Evolutionary conservation across 2,797 vertebrate genomes (phyloP), one percentile per base, ranked within the genome.

Genomic region (Enteromius thamalakanensis): DNA sequence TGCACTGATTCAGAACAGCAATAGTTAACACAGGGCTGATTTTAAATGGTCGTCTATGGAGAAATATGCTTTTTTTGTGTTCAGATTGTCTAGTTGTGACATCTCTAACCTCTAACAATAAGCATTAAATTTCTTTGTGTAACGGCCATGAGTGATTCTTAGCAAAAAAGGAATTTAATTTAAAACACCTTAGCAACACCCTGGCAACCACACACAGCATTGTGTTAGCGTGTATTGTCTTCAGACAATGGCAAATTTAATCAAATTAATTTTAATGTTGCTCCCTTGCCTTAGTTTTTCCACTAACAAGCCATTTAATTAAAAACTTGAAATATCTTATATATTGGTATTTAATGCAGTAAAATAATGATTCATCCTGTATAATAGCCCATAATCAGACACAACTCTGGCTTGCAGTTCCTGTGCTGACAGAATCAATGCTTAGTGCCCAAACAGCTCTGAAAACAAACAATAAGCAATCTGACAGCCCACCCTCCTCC

Each of bases 401-500:
- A 80, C 76, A n/a, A 80, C 76, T 80, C 55, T 83, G 78, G 80
- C 79, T 80, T 71, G 82, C 80, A 77, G 79, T 78, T 70, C 78
- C 47, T 84, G 49, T 79, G 86, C 75, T 45, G 82, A 83, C 79
- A 71, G 85, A 86, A 83, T 80, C 83, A 70, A 79, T 79, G 82
- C 70, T 82, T 84, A 91, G 91, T 91, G 86, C 87, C 88, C 87
- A 89, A 90, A 90, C 89, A 91, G 87, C 89, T 89, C 89, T 88
- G 83, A 87, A 84, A 86, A 77, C 79, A 81, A 87, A 86, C 87
- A 89, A 87, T 86, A 88, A 88, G 88, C 89, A 88, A 71, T 85
- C 83, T 85, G 65, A 80, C 58, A 84, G 67, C 82, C 62, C 77
- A 80, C 79, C 87, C 88, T 87, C 84, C 71, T 91, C 89, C 91